phyloP scores from a whole-genome alignment of 2,113 vertebrate genomes.

The Pachypanchax playfairii region DNA sequence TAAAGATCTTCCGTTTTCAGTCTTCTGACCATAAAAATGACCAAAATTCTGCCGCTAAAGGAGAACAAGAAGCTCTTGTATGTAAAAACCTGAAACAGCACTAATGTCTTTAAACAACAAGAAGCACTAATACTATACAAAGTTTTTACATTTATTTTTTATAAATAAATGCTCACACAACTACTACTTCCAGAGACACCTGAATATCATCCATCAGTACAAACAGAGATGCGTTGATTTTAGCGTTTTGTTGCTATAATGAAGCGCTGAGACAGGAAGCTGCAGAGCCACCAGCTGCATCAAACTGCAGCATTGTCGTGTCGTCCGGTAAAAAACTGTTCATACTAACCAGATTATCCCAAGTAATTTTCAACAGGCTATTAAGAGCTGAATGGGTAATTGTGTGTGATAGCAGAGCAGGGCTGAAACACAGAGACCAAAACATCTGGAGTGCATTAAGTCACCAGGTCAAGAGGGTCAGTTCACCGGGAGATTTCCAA shows the following conservation, averaged over 20 bases:
- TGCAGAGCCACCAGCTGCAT: constrained; percentile 10
- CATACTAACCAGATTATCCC: constrained; percentile 49
- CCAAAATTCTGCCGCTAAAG: constrained; percentile 32
- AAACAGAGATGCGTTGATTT: constrained; percentile 12
- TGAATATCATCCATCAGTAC: not conserved
- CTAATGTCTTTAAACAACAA: constrained; percentile 7
- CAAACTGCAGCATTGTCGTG: constrained; percentile 37
- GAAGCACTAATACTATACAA: no score
- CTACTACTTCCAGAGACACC: not conserved
- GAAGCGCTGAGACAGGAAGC: constrained; percentile 24
- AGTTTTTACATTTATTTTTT: not conserved
- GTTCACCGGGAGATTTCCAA: constrained; percentile 55
- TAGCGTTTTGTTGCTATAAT: constrained; percentile 11
- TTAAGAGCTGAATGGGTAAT: constrained; percentile 51
- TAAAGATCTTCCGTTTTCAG: constrained; percentile 43
- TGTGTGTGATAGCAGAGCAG: constrained; percentile 41
- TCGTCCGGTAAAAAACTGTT: constrained; percentile 48
- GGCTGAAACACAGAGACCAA: constrained; percentile 51
- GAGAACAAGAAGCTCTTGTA: constrained; percentile 16
- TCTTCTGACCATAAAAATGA: constrained; percentile 44
- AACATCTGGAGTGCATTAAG: constrained; percentile 69
- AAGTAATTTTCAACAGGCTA: constrained; percentile 48
- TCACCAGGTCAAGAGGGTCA: constrained; percentile 58
- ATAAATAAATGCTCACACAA: not conserved
- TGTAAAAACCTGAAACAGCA: constrained; percentile 1